Evolutionary conservation across 2,113 vertebrate genomes (phyloP), one percentile per base, ranked within the genome.

Genomic region (Pycnonotus jocosus): DNA sequence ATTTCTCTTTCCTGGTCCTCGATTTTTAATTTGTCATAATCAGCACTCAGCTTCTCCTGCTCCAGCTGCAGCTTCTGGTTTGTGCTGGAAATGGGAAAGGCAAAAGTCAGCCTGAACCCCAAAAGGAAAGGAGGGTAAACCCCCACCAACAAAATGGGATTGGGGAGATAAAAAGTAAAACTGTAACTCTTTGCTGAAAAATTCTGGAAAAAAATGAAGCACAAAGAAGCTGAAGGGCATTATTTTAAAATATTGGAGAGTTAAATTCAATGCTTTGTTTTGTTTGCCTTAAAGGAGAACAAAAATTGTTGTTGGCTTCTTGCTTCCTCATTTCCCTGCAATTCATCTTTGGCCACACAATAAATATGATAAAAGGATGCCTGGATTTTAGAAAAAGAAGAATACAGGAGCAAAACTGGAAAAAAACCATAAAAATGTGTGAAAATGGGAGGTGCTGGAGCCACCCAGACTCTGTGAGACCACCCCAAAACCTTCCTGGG

Each of bases 1-100:
- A 97, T 97, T 51, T 99, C 98, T 93, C 99, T 99, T 92, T 98
- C 98, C 82, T 98, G 98, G 70, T 99, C 99, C 77, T 99, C 98
- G 12, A 97, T 96, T 97, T 98, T 99, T 85, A 99, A 97, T 94
- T 98, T 99, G 74, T 99, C 98, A 74, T 98, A 98, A 97, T 99
- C 99, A 18, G 98, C 98, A 69, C 97, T 98, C 79, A 99, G 98
- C 95, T 99, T 99, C 88, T 99, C 98, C 93, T 98, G 98, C 91
- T 99, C 98, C 97, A 99, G 97, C 85, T 99, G 98, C 95, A 99
- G 97, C 42, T 98, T 98, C 97, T 99, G 98, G 77, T 98, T 99
- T 97, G 98, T 94, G 91, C 99, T 99, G 93, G 79, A 95, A 96
- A 93, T 0, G 47, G 23, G n/a, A 95, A 94, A 81, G 56, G 72